These are phyloP conservation scores for Pitangus sulphuratus DNA, from an alignment of 2,797 vertebrate genomes.

Conservation along the genomic window DNA sequence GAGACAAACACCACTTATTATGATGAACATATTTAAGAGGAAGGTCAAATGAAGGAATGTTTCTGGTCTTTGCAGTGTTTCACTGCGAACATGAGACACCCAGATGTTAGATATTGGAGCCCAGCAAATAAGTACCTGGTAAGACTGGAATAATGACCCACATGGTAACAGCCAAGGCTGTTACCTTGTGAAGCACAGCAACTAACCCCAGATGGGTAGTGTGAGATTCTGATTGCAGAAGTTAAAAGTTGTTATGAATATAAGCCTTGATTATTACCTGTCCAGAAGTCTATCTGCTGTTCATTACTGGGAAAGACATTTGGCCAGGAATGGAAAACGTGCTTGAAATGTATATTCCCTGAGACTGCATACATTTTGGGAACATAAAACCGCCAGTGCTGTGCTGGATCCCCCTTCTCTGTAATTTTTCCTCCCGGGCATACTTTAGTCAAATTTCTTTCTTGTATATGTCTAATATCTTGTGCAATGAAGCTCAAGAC, in stretches of 20 bases:
- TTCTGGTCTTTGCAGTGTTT: background rate
- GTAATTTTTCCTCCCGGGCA: background rate
- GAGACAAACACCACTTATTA: background rate
- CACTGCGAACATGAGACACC: background rate
- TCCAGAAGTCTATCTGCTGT: background rate
- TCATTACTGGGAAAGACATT: background rate
- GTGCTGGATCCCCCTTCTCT: background rate
- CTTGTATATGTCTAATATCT: background rate
- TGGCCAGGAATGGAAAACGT: background rate
- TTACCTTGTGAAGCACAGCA: too few species aligned
- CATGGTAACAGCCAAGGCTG: background rate
- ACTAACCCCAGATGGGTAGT: rapidly evolving
- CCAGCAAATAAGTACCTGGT: background rate
- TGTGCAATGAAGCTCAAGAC: background rate
- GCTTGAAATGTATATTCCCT: background rate
- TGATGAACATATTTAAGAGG: background rate
- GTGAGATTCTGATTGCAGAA: background rate
- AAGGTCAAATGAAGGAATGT: background rate
- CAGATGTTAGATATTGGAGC: background rate
- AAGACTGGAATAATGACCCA: background rate
- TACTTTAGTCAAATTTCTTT: background rate
- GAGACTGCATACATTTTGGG: background rate
- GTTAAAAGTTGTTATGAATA: background rate
- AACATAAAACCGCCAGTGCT: background rate
- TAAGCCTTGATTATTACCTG: background rate